Conservation (phyloP, 2,888 invertebrate species). For the Trimorus sp. region DNA sequence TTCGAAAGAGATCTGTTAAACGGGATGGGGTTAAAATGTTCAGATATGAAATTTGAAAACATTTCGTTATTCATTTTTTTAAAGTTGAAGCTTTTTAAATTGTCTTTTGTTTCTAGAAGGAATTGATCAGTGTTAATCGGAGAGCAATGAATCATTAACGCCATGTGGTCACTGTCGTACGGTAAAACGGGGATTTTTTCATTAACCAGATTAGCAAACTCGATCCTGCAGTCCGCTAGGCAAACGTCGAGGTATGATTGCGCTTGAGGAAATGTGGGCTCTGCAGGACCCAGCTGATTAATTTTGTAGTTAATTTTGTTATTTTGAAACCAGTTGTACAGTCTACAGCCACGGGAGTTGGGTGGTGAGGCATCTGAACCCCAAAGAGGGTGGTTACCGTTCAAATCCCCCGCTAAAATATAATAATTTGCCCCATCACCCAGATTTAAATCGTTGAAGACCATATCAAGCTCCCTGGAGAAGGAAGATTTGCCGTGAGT, state of each 20-base stretch:
- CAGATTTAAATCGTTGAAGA: constrained; percentile 8
- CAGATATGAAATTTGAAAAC: neutral
- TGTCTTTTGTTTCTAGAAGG: neutral
- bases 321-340: neutral
- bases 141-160: neutral
- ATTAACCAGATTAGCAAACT: neutral
- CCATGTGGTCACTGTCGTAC: constrained; percentile 47
- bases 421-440: constrained; percentile 54
- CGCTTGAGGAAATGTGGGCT: constrained; percentile 22
- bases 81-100: constrained; percentile 1
- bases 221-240: constrained; percentile 38
- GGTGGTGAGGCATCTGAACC: neutral
- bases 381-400: constrained; percentile 44
- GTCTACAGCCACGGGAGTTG: neutral
- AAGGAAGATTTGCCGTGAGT: neutral
- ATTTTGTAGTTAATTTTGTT: neutral
- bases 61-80: neutral
- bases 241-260: constrained; percentile 53
- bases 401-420: constrained; percentile 51
- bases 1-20: neutral
- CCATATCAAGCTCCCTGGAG: neutral
- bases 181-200: neutral
- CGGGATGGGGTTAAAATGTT: neutral
- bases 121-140: neutral
- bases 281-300: neutral